Evolutionary conservation across 2,113 vertebrate species (phyloP).

Genomic region (Nothobranchius furzeri): DNA sequence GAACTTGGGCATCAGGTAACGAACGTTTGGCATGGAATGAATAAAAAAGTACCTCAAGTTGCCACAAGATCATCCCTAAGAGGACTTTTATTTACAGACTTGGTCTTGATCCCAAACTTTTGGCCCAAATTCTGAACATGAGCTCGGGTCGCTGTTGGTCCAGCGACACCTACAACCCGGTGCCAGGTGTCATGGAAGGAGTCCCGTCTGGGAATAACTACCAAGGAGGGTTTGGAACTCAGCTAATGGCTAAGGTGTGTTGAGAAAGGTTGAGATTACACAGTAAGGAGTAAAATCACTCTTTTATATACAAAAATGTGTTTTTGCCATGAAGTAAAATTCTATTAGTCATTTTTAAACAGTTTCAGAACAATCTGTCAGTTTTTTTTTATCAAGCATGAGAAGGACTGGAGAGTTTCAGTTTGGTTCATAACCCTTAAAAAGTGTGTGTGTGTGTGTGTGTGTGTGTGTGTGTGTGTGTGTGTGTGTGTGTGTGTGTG

Average conservation of each 20-base stretch:
- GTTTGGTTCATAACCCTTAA: slow-evolving; percentile 9
- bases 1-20: slow-evolving; percentile 97
- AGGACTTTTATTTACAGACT: slow-evolving; percentile 83
- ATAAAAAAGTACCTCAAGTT: neutral
- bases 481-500: neutral
- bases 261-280: neutral
- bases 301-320: too few species aligned
- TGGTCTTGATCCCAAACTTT: slow-evolving; percentile 96
- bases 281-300: neutral
- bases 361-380: neutral
- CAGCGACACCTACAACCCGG: slow-evolving; percentile 97
- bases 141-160: slow-evolving; percentile 99
- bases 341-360: neutral
- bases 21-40: too few species aligned
- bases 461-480: slow-evolving; percentile 8
- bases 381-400: neutral
- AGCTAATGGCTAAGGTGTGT: slow-evolving; percentile 95
- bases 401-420: neutral
- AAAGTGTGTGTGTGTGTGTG: slow-evolving; percentile 29
- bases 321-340: too few species aligned
- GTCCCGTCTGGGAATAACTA: slow-evolving; percentile 98
- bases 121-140: slow-evolving; percentile 98
- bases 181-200: slow-evolving; percentile 98
- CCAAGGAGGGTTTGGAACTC: slow-evolving; percentile 94
- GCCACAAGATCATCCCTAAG: neutral